A percentile compares a stretch with the other conserved stretches of the same genome.
phyloP scores from a whole-genome alignment of 2,888 invertebrate genomes.

The Ophion obscuratus region DNA sequence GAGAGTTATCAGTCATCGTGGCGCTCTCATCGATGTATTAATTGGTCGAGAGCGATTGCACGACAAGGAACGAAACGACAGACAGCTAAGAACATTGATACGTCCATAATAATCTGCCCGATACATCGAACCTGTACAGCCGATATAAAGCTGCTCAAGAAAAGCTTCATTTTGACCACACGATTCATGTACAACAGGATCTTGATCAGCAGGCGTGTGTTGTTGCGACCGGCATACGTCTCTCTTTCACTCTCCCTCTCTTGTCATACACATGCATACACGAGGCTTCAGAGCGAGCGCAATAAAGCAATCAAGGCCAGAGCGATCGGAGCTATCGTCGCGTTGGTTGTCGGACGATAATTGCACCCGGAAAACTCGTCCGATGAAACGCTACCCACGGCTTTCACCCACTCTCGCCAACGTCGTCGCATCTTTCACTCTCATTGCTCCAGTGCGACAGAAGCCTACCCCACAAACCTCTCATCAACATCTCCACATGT shows the following conservation, averaged over 20 bases:
- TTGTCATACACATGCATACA: conserved; percentile 2
- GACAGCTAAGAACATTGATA: conserved; percentile 20
- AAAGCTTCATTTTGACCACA: background rate
- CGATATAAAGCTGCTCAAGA: conserved; percentile 22
- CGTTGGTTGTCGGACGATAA: conserved; percentile 41
- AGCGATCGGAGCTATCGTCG: conserved; percentile 38
- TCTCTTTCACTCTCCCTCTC: conserved; percentile 15
- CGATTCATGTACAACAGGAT: conserved; percentile 36
- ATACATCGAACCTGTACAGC: conserved; percentile 21
- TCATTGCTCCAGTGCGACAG: background rate
- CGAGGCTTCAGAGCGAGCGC: conserved; percentile 44
- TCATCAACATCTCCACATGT: too few relatives aligned
- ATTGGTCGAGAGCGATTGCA: conserved; percentile 26
- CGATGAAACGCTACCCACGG: conserved; percentile 42
- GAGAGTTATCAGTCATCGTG: conserved; percentile 1
- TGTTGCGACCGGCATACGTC: conserved; percentile 9
- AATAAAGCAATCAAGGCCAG: conserved; percentile 60
- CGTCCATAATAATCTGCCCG: conserved; percentile 14
- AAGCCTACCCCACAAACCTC: background rate
- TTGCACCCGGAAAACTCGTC: conserved; percentile 58
- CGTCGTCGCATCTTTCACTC: background rate
- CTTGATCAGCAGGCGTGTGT: conserved; percentile 44
- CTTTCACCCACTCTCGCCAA: conserved; percentile 57
- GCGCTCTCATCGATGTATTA: background rate
- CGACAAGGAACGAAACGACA: conserved; percentile 15